Evolutionary conservation across 2,113 vertebrate species (phyloP).

Genomic region (Fulica atra): DNA sequence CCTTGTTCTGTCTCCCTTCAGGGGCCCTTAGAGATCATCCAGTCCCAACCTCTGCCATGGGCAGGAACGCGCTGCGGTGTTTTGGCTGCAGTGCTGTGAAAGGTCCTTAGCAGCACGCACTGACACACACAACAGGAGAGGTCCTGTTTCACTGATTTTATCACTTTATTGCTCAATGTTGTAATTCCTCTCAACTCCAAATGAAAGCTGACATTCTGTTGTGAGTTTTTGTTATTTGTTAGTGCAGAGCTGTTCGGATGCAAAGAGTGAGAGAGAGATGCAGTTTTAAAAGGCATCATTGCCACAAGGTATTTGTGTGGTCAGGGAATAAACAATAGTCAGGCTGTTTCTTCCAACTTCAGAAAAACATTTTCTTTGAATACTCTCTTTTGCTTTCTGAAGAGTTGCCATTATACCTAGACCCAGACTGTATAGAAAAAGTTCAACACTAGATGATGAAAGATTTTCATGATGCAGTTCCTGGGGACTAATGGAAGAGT

Average conservation of each 20-base stretch:
- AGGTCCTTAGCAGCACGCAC: not conserved
- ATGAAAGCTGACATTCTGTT: constrained; percentile 27
- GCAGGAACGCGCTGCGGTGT: not conserved
- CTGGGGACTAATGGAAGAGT: not conserved
- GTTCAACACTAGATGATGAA: not conserved
- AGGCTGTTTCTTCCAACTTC: constrained; percentile 35
- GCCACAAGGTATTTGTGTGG: constrained; percentile 26
- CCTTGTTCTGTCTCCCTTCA: too few species aligned
- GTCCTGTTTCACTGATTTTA: not conserved
- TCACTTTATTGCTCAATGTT: not conserved
- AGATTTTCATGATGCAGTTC: not conserved
- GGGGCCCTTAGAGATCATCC: not conserved
- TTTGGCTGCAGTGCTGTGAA: not conserved
- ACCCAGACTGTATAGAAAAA: not conserved
- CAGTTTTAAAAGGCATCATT: constrained; percentile 20
- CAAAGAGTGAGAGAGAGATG: not conserved
- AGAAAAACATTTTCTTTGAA: constrained; percentile 42
- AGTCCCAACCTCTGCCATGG: not conserved
- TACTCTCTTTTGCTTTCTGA: constrained; percentile 7
- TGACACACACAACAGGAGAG: not conserved
- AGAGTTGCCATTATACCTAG: not conserved
- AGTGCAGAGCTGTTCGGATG: not conserved
- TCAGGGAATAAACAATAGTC: constrained; percentile 11
- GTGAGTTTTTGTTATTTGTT: not conserved
- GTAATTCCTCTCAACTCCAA: not conserved